Percentiles rank a stretch among this genome's conserved stretches.
These are phyloP conservation scores for Fregetta grallaria DNA, from an alignment of 2,113 vertebrate genomes.

Conservation along the genomic window DNA sequence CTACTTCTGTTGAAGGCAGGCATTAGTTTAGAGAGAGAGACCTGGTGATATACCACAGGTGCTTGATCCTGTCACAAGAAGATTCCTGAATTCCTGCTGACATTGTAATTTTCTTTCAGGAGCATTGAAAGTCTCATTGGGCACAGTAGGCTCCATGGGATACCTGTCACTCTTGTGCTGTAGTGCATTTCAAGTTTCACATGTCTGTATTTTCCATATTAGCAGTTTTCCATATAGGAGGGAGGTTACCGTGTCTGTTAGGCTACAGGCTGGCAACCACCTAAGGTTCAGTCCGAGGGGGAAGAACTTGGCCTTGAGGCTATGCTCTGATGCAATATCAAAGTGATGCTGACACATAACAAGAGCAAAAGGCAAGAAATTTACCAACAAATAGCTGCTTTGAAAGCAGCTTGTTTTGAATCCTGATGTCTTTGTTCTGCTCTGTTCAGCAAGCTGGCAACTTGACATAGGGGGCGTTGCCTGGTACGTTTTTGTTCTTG, in stretches of 20 bases:
- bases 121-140: background rate
- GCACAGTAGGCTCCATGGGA: background rate
- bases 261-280: background rate
- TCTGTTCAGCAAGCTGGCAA: background rate
- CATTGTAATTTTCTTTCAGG: background rate
- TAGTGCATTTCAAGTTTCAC: background rate
- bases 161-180: background rate
- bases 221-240: background rate
- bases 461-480: background rate
- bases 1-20: background rate
- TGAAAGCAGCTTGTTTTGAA: background rate
- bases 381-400: conserved; percentile 6
- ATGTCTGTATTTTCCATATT: background rate
- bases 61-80: background rate
- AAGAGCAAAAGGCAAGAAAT: background rate
- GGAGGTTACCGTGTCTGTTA: background rate
- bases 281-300: background rate
- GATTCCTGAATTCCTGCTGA: background rate
- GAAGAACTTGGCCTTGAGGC: background rate
- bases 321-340: conserved; percentile 22
- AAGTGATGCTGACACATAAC: background rate
- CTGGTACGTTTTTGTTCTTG: background rate
- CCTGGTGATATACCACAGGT: background rate
- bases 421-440: conserved; percentile 7
- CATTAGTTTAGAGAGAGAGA: background rate